Base-by-base conservation (phyloP, 2,888 invertebrate genomes). In the Xestia rhomboidea region DNA sequence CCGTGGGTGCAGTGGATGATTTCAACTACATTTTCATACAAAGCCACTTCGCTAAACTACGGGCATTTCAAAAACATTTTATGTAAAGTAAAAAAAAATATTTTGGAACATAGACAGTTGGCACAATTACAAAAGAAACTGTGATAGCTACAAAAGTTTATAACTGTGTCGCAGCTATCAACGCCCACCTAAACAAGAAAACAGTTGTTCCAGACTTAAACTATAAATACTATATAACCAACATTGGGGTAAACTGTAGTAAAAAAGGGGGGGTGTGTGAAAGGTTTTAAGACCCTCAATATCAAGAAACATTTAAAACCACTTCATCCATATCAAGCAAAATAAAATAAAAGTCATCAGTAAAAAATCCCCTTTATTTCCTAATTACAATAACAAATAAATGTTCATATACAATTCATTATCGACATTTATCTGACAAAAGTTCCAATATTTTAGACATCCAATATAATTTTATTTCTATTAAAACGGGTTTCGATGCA, bases 281-380 rank as follows among this genome's bases (percentile, higher is more conserved):
- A 3, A 38, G 38, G 38, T 38, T 38, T 38, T 38, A 24, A 24
- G 0, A 24, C 21, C 49, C 49, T 51, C 8, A 51, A 51, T 3
- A 24, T 10, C 24, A 51, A 8, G 49, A 49, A 49, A 24, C 21
- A 49, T 54, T 54, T 11, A 5, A 54, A 54, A 54, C 54, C 10
- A n/a, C n/a, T 54, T 57, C n/a, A 13, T 57, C 24, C 34, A 24
- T 8, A 34, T 6, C 21, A 76, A 15, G 7, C 7, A 34, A 81
- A 88, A 74, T 75, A 76, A 87, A 88, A 86, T 27, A 72, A 60
- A 30, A 15, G 0, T 68, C 62, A 76, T 91, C 87, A 88, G 84
- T 91, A 91, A 90, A 87, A 93, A 92, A 89, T 88, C 90, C 93
- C 93, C 89, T 92, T 93, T 92, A 93, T 91, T 93, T 91, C 88